These are phyloP conservation scores for Schrankia costaestrigalis DNA, from an alignment of 2,888 invertebrate genomes.

Conservation along the genomic window DNA sequence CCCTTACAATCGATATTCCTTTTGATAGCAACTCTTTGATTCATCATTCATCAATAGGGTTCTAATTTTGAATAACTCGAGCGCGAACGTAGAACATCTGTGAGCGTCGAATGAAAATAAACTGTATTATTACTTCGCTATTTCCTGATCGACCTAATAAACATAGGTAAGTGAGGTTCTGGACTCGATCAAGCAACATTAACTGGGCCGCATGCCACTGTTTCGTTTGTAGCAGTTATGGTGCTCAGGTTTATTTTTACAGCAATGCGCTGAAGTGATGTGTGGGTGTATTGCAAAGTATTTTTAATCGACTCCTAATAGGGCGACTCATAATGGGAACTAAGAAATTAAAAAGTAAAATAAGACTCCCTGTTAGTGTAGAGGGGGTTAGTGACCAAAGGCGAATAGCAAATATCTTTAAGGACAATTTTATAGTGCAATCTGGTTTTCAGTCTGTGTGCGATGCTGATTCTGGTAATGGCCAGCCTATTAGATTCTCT, in stretches of 20 bases:
- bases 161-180: constrained; percentile 57
- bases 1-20: constrained; percentile 10
- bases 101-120: constrained; percentile 54
- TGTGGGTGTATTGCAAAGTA: constrained; percentile 11
- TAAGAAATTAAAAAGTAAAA: too few species aligned
- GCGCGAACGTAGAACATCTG: constrained; percentile 26
- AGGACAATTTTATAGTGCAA: too few species aligned
- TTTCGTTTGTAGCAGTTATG: constrained; percentile 31
- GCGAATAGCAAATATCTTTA: too few species aligned
- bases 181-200: constrained; percentile 61
- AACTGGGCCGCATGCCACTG: constrained; percentile 47
- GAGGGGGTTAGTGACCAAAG: too few species aligned
- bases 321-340: too few species aligned
- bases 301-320: too few species aligned
- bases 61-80: constrained; percentile 30
- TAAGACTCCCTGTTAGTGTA: too few species aligned
- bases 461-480: too few species aligned
- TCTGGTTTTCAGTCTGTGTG: too few species aligned
- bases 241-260: constrained; percentile 59
- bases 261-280: constrained; percentile 51
- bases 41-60: constrained; percentile 33
- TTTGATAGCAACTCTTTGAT: constrained; percentile 28
- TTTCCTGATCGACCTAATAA: constrained; percentile 71
- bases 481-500: too few species aligned
- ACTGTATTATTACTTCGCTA: constrained; percentile 51